A percentile compares a stretch with the other conserved stretches of the same genome.
phyloP scores from a whole-genome alignment of 1,140 invertebrate species.

The Cydia fagiglandana region DNA sequence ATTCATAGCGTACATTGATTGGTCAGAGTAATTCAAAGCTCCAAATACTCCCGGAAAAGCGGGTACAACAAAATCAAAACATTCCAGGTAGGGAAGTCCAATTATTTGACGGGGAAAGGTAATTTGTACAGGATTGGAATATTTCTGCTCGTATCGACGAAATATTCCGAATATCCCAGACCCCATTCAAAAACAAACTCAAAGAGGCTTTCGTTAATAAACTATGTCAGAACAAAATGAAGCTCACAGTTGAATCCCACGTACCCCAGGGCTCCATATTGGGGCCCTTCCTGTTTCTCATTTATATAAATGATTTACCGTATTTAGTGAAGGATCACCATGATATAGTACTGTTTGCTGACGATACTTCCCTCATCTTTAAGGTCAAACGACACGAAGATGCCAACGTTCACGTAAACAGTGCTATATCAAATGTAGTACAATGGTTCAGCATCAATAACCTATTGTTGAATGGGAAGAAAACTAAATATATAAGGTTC shows the following conservation, averaged over 20 bases:
- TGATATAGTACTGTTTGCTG: no score
- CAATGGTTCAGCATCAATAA: no score
- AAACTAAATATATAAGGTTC: no score
- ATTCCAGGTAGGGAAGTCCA: slow-evolving; percentile 31
- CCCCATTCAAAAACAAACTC: slow-evolving; percentile 21
- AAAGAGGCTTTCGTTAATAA: slow-evolving; percentile 24
- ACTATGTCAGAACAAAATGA: slow-evolving; percentile 10
- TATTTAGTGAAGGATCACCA: no score
- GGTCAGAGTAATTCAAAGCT: slow-evolving; percentile 11
- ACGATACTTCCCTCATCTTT: no score
- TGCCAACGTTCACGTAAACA: no score
- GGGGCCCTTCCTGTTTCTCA: no score
- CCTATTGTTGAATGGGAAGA: no score
- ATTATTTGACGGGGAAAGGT: slow-evolving; percentile 31
- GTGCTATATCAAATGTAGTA: no score
- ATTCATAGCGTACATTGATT: slow-evolving; percentile 15
- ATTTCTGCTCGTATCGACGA: slow-evolving; percentile 23
- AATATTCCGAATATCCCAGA: slow-evolving; percentile 19
- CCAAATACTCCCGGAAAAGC: slow-evolving; percentile 21
- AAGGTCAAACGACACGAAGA: no score
- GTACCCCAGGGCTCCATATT: no score
- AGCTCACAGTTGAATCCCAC: neutral
- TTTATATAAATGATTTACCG: no score
- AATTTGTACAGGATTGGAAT: slow-evolving; percentile 29
- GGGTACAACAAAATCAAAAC: slow-evolving; percentile 29